These are phyloP conservation scores for Psilopogon haemacephalus DNA, from an alignment of 2,113 vertebrate genomes.

Conservation along the genomic window DNA sequence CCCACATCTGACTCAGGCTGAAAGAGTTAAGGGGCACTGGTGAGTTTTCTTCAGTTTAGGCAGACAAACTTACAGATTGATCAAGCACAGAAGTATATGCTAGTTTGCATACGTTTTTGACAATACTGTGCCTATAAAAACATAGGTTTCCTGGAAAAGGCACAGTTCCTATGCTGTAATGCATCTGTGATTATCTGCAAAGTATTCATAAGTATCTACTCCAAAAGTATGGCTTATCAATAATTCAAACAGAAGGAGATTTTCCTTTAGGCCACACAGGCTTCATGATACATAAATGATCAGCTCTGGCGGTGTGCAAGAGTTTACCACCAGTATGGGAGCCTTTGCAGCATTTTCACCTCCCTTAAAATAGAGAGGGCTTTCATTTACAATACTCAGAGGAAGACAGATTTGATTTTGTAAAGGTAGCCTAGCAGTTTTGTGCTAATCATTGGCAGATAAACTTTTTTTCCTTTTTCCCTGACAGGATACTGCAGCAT, in stretches of 20 bases:
- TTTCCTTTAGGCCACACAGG: slow-evolving; percentile 17
- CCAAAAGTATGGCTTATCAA: not conserved
- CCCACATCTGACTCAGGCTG: not conserved
- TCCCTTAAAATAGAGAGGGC: not conserved
- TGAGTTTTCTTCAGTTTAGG: not conserved
- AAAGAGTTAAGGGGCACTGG: not conserved
- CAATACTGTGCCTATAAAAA: not conserved
- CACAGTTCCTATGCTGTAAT: not conserved
- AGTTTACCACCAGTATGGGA: not conserved
- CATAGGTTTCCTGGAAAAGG: not conserved
- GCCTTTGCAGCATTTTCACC: not conserved
- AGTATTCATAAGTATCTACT: not conserved
- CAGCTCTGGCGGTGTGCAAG: not conserved
- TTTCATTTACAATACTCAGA: not conserved
- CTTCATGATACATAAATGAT: not conserved
- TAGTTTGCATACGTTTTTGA: not conserved
- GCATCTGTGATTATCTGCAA: not conserved
- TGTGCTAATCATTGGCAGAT: not conserved
- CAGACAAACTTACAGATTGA: not conserved
- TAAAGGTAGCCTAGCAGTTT: not conserved
- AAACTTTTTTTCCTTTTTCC: not conserved
- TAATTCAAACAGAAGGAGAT: slow-evolving; percentile 10
- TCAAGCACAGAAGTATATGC: not conserved
- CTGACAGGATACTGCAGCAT: not conserved
- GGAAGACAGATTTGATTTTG: not conserved